A percentile compares a stretch with the other conserved stretches of the same genome.
Conservation (phyloP, 2,113 vertebrate genomes). For the Dicerorhinus sumatrensis region DNA sequence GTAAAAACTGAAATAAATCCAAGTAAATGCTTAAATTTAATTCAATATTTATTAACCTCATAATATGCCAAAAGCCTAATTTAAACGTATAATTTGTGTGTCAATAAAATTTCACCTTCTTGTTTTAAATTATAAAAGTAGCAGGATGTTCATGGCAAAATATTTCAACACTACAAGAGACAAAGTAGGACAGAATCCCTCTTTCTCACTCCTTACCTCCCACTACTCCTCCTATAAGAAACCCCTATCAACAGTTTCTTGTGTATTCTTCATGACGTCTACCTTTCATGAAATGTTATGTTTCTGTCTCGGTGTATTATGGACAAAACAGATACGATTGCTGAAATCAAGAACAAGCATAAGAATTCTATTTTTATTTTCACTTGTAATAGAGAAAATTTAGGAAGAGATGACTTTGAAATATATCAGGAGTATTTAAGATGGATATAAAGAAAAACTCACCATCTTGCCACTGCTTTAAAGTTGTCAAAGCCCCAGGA, state of each 20-base stretch:
- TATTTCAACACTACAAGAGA: not conserved
- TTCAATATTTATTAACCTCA: constrained; percentile 55
- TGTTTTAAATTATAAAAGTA: constrained; percentile 29
- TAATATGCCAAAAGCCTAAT: constrained; percentile 52
- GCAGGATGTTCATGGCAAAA: not conserved
- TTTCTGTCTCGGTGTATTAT: not conserved
- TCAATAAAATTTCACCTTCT: constrained; percentile 21
- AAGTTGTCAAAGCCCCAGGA: constrained; percentile 32
- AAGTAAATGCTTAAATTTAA: constrained; percentile 58
- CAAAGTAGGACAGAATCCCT: not conserved
- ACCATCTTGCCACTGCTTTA: not conserved
- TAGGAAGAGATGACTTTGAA: constrained; percentile 30
- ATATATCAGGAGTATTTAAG: not conserved
- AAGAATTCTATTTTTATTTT: not conserved
- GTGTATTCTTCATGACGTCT: not conserved
- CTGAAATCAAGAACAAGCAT: not conserved
- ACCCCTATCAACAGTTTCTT: not conserved
- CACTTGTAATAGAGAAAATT: constrained; percentile 2
- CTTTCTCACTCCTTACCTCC: not conserved
- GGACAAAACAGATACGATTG: not conserved
- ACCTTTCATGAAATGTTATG: not conserved
- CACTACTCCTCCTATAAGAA: not conserved
- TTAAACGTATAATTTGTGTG: constrained; percentile 27
- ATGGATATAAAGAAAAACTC: constrained; percentile 8
- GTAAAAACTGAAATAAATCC: constrained; percentile 64